Evolutionary conservation across 2,888 invertebrate species (phyloP).

Genomic region (Phengaris alcon): DNA sequence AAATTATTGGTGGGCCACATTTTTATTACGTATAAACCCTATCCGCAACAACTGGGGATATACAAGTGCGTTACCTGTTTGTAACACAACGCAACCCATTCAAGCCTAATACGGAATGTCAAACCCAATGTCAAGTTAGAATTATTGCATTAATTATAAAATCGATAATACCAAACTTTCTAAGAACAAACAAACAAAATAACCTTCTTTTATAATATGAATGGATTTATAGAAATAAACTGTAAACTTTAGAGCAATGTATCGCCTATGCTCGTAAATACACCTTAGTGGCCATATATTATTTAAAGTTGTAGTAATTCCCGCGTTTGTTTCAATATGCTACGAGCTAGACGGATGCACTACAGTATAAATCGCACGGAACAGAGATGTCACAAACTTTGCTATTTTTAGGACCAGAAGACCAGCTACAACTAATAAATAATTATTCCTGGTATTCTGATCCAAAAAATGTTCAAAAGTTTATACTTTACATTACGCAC

Average conservation of each 20-base stretch:
- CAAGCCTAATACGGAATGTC: too few species aligned
- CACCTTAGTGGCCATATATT: neutral
- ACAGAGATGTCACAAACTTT: too few species aligned
- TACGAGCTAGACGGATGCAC: neutral
- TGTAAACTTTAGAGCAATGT: neutral
- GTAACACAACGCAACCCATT: too few species aligned
- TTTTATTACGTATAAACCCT: neutral
- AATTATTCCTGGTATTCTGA: too few species aligned
- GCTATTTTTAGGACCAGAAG: too few species aligned
- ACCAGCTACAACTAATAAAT: too few species aligned
- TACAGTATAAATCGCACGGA: neutral
- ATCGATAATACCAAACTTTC: neutral
- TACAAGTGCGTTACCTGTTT: neutral
- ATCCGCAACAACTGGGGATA: neutral
- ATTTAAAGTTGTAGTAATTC: neutral
- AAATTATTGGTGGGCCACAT: neutral
- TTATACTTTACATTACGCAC: too few species aligned
- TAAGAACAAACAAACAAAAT: neutral
- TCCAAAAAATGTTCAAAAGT: too few species aligned
- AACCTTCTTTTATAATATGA: neutral
- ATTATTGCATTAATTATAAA: neutral
- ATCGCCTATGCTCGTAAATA: neutral
- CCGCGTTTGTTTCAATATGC: constrained; percentile 3
- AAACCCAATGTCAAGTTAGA: neutral
- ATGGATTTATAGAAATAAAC: neutral